These are phyloP conservation scores for Hyaena hyaena DNA, from an alignment of 2,113 vertebrate genomes.

Conservation along the genomic window DNA sequence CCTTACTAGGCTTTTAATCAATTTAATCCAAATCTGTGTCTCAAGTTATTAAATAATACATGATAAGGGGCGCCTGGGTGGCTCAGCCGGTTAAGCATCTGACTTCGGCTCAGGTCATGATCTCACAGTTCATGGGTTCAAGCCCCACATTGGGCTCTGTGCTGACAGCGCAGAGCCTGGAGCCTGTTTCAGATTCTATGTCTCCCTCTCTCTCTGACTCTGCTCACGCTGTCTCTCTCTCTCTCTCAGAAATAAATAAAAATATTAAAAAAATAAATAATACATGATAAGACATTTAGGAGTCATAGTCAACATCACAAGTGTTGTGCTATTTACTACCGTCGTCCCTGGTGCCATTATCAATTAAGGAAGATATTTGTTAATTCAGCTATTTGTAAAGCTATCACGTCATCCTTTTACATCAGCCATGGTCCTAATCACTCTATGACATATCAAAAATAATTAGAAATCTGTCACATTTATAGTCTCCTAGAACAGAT, in stretches of 20 bases:
- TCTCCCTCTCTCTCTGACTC: no score
- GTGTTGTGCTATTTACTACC: background rate
- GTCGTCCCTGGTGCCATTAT: background rate
- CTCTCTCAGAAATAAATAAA: no score
- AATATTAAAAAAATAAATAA: background rate
- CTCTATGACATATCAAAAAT: background rate
- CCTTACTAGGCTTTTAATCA: background rate
- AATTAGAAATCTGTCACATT: slow-evolving; percentile 15
- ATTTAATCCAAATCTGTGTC: background rate
- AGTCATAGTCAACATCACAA: background rate
- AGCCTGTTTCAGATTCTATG: no score
- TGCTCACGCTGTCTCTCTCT: no score
- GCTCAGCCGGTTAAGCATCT: no score
- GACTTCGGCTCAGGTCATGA: no score
- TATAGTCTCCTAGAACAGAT: background rate
- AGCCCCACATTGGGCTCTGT: no score
- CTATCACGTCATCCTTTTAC: background rate
- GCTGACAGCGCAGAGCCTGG: no score
- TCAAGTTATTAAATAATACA: background rate
- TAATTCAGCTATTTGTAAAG: background rate
- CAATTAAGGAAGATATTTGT: background rate
- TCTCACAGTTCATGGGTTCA: no score
- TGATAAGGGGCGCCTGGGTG: background rate
- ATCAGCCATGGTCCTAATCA: background rate
- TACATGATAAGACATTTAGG: background rate